Percentiles rank a stretch among this genome's conserved stretches.
These are phyloP conservation scores for Pimpla rufipes DNA, from an alignment of 2,888 invertebrate genomes.

Conservation along the genomic window DNA sequence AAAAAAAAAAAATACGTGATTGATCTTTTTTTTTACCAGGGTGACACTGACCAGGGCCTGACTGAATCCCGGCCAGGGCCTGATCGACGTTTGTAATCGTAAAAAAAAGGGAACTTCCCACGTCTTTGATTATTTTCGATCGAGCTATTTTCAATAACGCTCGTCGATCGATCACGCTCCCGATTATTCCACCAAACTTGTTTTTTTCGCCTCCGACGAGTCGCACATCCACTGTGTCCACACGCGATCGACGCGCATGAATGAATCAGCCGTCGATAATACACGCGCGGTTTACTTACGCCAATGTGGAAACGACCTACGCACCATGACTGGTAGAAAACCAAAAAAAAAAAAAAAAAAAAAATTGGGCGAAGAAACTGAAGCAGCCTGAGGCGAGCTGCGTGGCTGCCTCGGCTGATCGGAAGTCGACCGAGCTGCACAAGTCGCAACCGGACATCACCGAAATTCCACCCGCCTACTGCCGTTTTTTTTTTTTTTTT, in stretches of 20 bases:
- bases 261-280: background rate
- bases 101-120: too few species aligned
- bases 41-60: too few species aligned
- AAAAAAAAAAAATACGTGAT: too few species aligned
- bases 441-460: conserved; percentile 16
- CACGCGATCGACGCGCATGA: background rate
- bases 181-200: background rate
- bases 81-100: too few species aligned
- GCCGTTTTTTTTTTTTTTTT: too few species aligned
- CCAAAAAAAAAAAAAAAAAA: background rate
- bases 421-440: background rate
- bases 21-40: too few species aligned
- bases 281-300: background rate
- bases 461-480: conserved; percentile 34
- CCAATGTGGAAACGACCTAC: background rate
- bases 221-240: background rate
- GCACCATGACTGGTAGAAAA: background rate
- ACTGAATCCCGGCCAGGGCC: too few species aligned
- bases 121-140: too few species aligned
- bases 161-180: too few species aligned
- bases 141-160: too few species aligned
- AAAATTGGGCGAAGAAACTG: background rate
- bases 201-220: background rate
- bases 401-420: background rate
- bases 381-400: too few species aligned